These are phyloP conservation scores for Campylomormyrus numenius DNA, from an alignment of 2,113 vertebrate species.

Conservation along the genomic window DNA sequence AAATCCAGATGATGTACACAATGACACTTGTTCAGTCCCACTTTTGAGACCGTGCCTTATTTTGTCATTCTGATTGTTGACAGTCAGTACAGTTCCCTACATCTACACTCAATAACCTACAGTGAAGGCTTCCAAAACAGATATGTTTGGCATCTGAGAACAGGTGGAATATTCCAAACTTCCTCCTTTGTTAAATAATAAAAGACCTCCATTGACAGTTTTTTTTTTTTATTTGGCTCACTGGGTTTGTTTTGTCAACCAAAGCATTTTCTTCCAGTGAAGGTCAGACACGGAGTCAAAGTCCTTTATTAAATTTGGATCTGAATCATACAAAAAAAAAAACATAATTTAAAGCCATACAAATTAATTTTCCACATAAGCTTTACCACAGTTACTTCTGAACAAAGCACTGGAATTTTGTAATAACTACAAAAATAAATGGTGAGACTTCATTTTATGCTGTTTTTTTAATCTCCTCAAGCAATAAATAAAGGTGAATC, in stretches of 20 bases:
- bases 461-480: not conserved
- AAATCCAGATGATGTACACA: not conserved
- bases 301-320: conserved; percentile 7
- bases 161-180: conserved; percentile 6
- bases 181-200: conserved; percentile 14
- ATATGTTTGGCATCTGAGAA: not conserved
- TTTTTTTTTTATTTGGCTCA: not conserved
- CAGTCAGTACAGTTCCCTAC: not conserved
- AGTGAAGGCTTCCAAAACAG: not conserved
- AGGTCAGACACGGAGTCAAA: not conserved
- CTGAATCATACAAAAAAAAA: not conserved
- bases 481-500: conserved; percentile 1
- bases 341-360: not conserved
- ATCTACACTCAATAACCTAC: not conserved
- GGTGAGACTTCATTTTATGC: not conserved
- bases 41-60: not conserved
- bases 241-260: not conserved
- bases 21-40: not conserved
- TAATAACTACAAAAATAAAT: not conserved
- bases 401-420: not conserved
- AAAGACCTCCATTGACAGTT: not conserved
- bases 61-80: conserved; percentile 4
- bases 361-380: not conserved
- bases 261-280: conserved; percentile 4
- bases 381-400: not conserved